Base-by-base conservation (phyloP, 2,113 vertebrate species). In the Centrocercus urophasianus region DNA sequence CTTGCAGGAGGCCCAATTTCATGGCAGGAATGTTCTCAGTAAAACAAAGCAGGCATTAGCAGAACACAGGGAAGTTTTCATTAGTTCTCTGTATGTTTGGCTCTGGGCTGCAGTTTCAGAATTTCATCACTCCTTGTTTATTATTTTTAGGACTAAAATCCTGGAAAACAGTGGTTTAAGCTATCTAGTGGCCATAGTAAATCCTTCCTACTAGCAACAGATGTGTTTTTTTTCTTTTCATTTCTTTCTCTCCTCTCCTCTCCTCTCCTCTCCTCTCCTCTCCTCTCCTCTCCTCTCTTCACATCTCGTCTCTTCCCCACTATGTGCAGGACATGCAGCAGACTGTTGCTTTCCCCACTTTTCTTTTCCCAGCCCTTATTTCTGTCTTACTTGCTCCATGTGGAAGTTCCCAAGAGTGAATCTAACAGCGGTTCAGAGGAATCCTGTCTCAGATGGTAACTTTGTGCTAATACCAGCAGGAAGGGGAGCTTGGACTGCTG, bases 31-130 rank as follows among this genome's bases (percentile, higher is more conserved):
- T 54, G 57, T 82, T 95, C 66, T 72, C 63, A 45, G 40, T 69
- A 48, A 84, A 90, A 84, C 70, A 93, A 66, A 71, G 89, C 45
- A 32, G 45, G 14, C 77, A 91, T 89, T 90, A 87, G 81, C 65
- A 81, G 61, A 88, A 48, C 83, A 64, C 70, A 73, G 88, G 57
- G 73, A 90, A 82, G 48, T 79, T 86, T 95, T 94, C 83, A 73
- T 89, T 94, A 75, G 59, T 86, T 90, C 89, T 89, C 81, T 67
- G 59, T 87, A 87, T 89, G 84, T 94, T 95, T 79, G 86, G 89
- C 89, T 96, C 74, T 82, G 80, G 80, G 45, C 81, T 87, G 63
- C 36, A 84, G 40, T 92, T 95, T 89, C 60, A 89, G 77, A 73
- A 40, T 75, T 93, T 89, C 59, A 10, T 87, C 79, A 76, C 84